These are phyloP conservation scores for Stegana nigrithorax DNA, from an alignment of 2,888 invertebrate species.

Conservation along the genomic window DNA sequence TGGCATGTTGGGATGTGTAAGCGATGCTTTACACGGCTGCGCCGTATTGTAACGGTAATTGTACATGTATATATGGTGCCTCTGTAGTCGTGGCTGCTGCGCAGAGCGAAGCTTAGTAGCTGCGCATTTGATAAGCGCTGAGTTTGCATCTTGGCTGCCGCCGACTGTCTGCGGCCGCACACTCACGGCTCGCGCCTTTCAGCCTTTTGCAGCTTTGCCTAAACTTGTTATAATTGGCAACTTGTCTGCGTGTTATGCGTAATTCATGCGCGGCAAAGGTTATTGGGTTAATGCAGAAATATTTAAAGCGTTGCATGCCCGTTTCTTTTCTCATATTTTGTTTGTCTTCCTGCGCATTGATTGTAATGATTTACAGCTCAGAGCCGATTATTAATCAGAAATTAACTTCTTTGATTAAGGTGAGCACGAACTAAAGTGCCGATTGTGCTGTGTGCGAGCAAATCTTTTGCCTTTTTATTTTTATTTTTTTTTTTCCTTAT, in stretches of 20 bases:
- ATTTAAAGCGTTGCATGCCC: background rate
- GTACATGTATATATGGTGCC: background rate
- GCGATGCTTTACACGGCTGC: too few species aligned
- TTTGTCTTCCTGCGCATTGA: background rate
- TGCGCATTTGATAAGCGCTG: background rate
- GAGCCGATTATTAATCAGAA: conserved; percentile 7
- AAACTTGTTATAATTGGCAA: background rate
- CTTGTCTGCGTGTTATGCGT: background rate
- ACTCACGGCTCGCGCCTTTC: background rate
- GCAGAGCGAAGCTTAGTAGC: too few species aligned
- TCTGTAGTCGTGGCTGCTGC: background rate
- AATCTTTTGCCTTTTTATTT: background rate
- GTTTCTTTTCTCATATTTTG: background rate
- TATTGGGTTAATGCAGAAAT: conserved; percentile 16
- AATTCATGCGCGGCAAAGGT: conserved; percentile 8
- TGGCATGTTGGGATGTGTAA: too few species aligned
- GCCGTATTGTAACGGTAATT: conserved; percentile 34
- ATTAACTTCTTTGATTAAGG: conserved; percentile 2
- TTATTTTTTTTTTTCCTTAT: background rate
- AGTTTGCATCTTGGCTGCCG: background rate
- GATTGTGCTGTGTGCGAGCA: background rate
- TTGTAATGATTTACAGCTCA: conserved; percentile 1
- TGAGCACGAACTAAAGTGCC: too few species aligned
- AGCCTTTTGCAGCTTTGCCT: background rate
- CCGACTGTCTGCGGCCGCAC: background rate